Conservation (phyloP, 2,113 vertebrate genomes). For the Isichthys henryi region DNA sequence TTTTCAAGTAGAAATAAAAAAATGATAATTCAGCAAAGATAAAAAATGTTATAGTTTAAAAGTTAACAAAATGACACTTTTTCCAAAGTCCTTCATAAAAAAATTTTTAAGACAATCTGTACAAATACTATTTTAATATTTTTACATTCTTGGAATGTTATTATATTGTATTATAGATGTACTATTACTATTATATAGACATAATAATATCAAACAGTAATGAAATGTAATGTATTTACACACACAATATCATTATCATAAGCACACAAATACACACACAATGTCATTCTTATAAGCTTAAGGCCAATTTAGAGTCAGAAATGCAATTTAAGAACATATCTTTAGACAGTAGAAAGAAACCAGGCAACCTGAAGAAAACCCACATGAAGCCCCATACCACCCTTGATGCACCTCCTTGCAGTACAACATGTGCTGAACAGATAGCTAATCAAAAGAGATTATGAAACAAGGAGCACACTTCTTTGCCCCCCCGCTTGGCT, state of each 20-base stretch:
- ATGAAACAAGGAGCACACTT: not conserved
- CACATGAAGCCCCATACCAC: not conserved
- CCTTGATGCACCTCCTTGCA: not conserved
- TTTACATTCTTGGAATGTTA: not conserved
- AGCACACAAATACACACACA: not conserved
- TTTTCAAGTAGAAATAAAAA: not conserved
- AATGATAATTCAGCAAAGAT: not conserved
- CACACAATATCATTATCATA: not conserved
- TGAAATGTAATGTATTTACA: not conserved
- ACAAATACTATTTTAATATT: not conserved
- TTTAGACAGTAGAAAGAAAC: not conserved
- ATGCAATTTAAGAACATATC: not conserved
- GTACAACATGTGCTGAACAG: not conserved
- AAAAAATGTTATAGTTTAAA: not conserved
- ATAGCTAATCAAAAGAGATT: slow-evolving; percentile 5
- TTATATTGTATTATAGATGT: not conserved
- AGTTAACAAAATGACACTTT: not conserved
- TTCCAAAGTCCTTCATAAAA: not conserved
- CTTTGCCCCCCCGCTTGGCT: not conserved
- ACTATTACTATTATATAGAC: not conserved
- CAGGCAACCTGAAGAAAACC: not conserved
- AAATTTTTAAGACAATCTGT: not conserved
- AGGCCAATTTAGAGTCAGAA: not conserved
- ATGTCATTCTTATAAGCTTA: not conserved
- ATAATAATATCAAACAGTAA: not conserved